Conservation (phyloP, 2,113 vertebrate genomes). For the Zosterops pallidus region DNA sequence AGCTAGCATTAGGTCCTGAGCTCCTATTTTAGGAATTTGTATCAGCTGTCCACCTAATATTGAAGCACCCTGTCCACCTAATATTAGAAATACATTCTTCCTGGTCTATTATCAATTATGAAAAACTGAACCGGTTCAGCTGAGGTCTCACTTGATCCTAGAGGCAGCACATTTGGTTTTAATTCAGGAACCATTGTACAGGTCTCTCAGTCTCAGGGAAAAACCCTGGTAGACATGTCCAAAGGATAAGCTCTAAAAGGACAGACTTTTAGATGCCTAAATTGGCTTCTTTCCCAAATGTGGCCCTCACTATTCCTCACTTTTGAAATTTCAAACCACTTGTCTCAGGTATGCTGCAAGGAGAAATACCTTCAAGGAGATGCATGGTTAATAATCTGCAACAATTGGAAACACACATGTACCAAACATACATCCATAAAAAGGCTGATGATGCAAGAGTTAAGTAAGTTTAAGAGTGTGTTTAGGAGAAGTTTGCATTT, state of each 20-base stretch:
- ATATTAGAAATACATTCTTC: not conserved
- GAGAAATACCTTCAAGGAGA: not conserved
- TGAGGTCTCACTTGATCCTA: not conserved
- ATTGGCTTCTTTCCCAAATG: not conserved
- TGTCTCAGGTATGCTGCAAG: not conserved
- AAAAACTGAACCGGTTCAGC: not conserved
- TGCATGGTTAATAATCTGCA: not conserved
- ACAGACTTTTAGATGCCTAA: not conserved
- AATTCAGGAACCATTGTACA: not conserved
- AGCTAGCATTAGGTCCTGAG: not conserved
- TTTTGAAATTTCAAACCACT: not conserved
- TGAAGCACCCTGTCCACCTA: not conserved
- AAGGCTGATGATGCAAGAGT: not conserved
- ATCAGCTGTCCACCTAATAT: not conserved
- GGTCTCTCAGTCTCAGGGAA: not conserved
- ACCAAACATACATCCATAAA: not conserved
- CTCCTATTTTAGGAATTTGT: not conserved
- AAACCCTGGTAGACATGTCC: not conserved
- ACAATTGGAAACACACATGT: not conserved
- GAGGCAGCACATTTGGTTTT: not conserved
- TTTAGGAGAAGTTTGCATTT: not conserved
- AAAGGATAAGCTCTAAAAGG: not conserved
- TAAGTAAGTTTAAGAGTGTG: not conserved
- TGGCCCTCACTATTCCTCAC: not conserved
- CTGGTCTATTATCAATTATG: not conserved